A percentile compares a stretch with the other conserved stretches of the same genome.
Conservation (phyloP, 1,140 invertebrate species). For the Tenebrio molitor region DNA sequence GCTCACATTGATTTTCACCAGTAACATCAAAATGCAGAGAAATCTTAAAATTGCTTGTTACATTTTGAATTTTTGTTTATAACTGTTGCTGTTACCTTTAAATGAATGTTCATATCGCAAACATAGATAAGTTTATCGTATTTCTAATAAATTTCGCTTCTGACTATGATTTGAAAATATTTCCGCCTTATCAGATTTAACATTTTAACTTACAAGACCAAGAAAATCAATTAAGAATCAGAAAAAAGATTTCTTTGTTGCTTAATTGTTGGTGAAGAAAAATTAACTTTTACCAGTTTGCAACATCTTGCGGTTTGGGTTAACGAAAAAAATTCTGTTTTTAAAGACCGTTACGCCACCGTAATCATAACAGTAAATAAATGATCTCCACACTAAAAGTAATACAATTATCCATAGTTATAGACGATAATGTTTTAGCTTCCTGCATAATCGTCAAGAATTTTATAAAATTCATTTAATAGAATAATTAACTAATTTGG, state of each 20-base stretch:
- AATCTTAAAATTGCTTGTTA: conserved; percentile 1
- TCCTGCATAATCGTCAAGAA: too few relatives aligned
- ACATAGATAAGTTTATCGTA: conserved; percentile 11
- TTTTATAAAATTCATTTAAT: too few relatives aligned
- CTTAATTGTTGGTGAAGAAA: conserved; percentile 1
- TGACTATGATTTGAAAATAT: conserved; percentile 4
- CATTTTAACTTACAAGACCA: too few relatives aligned
- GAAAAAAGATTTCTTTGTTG: not conserved
- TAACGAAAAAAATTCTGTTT: not conserved
- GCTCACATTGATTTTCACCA: conserved; percentile 1
- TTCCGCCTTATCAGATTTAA: conserved; percentile 21
- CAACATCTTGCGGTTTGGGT: conserved; percentile 13
- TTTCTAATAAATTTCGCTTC: not conserved
- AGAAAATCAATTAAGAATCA: not conserved
- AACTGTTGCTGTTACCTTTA: not conserved
- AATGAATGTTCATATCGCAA: not conserved
- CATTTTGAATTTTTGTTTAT: conserved; percentile 3
- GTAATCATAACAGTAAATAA: not conserved
- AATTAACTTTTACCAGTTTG: conserved; percentile 16
- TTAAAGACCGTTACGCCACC: conserved; percentile 1
- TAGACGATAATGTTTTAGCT: not conserved
- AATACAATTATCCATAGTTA: not conserved
- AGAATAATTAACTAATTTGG: conserved; percentile 9
- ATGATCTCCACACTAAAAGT: not conserved
- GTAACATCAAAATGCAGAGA: not conserved